phyloP scores from a whole-genome alignment of 2,888 invertebrate species.

The Siphlonurus alternatus region DNA sequence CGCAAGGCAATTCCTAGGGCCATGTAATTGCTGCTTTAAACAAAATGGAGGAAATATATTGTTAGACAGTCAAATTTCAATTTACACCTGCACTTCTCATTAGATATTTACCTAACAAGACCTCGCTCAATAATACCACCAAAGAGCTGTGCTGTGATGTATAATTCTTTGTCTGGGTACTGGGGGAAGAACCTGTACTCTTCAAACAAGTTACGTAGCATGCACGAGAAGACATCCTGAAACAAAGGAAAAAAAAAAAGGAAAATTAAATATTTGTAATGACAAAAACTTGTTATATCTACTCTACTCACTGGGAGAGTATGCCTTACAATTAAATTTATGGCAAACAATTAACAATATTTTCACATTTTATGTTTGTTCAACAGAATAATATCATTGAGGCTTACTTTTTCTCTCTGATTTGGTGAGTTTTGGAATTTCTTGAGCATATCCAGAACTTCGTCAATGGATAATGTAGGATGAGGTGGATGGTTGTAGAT shows the following conservation, averaged over 20 bases:
- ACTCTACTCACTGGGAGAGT: not conserved
- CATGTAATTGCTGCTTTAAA: slow-evolving; percentile 39
- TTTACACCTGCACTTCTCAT: slow-evolving; percentile 2
- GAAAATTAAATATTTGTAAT: not conserved
- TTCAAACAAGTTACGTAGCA: slow-evolving; percentile 93
- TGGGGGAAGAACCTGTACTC: slow-evolving; percentile 98
- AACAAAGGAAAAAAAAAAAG: slow-evolving; percentile 11
- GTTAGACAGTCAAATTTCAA: too few relatives aligned
- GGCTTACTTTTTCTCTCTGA: slow-evolving; percentile 53
- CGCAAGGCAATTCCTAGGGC: slow-evolving; percentile 75
- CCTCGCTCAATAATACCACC: slow-evolving; percentile 95
- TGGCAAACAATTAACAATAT: not conserved
- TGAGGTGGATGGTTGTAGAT: slow-evolving; percentile 97
- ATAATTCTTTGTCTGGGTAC: slow-evolving; percentile 94
- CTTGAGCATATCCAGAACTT: slow-evolving; percentile 89
- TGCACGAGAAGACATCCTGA: slow-evolving; percentile 72
- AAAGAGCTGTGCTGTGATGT: slow-evolving; percentile 93
- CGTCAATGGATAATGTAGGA: slow-evolving; percentile 84
- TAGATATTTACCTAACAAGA: slow-evolving; percentile 47
- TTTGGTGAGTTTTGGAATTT: slow-evolving; percentile 83
- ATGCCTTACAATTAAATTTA: not conserved
- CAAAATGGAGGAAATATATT: not conserved
- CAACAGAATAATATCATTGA: too few relatives aligned
- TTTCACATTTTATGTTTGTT: too few relatives aligned
- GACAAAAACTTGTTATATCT: not conserved